Base-by-base conservation (phyloP, 2,797 vertebrate genomes). In the Spinibarbus caldwelli region DNA sequence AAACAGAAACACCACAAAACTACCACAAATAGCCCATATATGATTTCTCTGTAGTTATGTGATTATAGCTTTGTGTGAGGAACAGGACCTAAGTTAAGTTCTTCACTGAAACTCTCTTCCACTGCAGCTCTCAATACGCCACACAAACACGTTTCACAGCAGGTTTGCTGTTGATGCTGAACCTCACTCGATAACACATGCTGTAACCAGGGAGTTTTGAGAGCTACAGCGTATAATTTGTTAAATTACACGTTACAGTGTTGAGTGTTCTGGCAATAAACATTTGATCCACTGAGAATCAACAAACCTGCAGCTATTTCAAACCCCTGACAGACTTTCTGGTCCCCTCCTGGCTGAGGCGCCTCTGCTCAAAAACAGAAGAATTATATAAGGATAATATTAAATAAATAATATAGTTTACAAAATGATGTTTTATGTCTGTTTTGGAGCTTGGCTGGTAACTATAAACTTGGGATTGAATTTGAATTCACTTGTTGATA, bases 261-360 rank as follows among this genome's bases (percentile, higher is more conserved):
- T 77, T 64, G 57, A 45, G 34, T 43, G 57, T 78, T 41, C 76
- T 78, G 15, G 15, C 36, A 62, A 78, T 62, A 57, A 76, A 62
- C n/a, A 41, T 78, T 62, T 62, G 52, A 59, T 59, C 26, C 57
- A 29, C 76, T 21, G 34, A 38, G 76, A 62, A 54, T n/a, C 21
- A 76, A 38, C 31, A 57, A 57, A 57, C 54, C 4, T 57, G 73
- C 49, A 77, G 45, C 8, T 47, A 11, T 21, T 21, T 29, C 8
- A 75, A 75, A 34, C 26, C 26, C 21, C 29, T 54, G 6, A 52
- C 21, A 76, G 31, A 21, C 6, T 15, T 23, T 57, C 11, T 23
- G 21, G 6, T n/a, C 21, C 31, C 6, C 49, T 57, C 73, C 11
- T 57, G 31, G 6, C 8, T 57, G 21, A 57, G 21, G 21, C 3